These are phyloP conservation scores for Mycalesis mineus DNA, from an alignment of 2,888 invertebrate genomes.

Conservation along the genomic window DNA sequence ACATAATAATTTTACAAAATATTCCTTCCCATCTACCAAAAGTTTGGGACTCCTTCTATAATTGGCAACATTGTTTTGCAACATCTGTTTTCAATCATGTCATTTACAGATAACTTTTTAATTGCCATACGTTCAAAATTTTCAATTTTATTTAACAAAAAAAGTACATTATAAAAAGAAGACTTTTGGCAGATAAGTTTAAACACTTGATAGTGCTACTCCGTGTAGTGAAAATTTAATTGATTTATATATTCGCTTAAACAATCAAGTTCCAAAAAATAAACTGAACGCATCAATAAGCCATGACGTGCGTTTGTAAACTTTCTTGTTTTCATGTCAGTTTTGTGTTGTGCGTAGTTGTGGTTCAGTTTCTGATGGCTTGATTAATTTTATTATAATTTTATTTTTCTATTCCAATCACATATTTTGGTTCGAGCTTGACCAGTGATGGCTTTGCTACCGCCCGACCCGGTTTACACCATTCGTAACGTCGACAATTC, in stretches of 20 bases:
- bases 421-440: slow-evolving; percentile 72
- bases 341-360: slow-evolving; percentile 78
- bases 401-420: slow-evolving; percentile 64
- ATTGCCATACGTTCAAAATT: no score
- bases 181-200: no score
- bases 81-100: no score
- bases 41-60: no score
- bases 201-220: no score
- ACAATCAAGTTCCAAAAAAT: not conserved
- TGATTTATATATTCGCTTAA: not conserved
- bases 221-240: no score
- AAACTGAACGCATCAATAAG: slow-evolving; percentile 21
- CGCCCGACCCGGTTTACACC: slow-evolving; percentile 87
- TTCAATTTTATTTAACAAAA: no score
- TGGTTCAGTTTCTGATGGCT: slow-evolving; percentile 74
- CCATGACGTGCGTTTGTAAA: slow-evolving; percentile 30
- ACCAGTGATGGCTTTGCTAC: slow-evolving; percentile 83
- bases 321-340: slow-evolving; percentile 70
- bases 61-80: no score
- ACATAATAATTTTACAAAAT: no score
- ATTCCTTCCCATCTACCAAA: no score
- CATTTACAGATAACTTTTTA: no score
- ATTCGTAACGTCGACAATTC: slow-evolving; percentile 84
- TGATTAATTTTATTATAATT: slow-evolving; percentile 69
- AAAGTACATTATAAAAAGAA: no score